Evolutionary conservation across 2,797 vertebrate genomes (phyloP).

Genomic region (Ctenopoma kingsleyae): DNA sequence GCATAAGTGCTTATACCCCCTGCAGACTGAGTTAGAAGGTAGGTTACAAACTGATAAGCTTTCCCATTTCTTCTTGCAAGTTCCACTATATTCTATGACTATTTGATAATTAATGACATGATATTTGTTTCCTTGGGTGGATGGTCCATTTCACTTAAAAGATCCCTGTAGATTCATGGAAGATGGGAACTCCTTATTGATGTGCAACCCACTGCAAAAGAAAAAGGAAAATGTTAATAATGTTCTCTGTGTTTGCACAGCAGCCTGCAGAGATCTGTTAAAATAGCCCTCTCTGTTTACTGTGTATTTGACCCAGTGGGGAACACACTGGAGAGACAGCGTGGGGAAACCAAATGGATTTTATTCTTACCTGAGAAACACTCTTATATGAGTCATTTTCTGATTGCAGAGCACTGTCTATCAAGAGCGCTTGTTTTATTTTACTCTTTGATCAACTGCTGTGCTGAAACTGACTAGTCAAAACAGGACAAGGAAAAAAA

Average conservation of each 20-base stretch:
- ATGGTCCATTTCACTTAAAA: conserved; percentile 43
- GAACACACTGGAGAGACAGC: conserved; percentile 38
- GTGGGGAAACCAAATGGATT: conserved; percentile 58
- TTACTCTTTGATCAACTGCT: conserved; percentile 64
- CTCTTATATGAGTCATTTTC: conserved; percentile 63
- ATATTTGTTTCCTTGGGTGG: conserved; percentile 54
- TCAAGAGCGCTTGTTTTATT: conserved; percentile 57
- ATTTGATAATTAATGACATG: conserved; percentile 67
- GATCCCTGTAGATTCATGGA: conserved; percentile 33
- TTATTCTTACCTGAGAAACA: conserved; percentile 53
- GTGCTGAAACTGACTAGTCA: conserved; percentile 34
- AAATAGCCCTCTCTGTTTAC: conserved; percentile 65
- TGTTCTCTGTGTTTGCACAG: conserved; percentile 58
- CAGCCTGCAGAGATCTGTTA: conserved; percentile 56
- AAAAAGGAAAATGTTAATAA: conserved; percentile 49
- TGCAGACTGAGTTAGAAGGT: conserved; percentile 59
- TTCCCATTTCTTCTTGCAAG: conserved; percentile 40
- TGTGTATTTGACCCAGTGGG: conserved; percentile 61
- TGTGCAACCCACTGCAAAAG: conserved; percentile 20
- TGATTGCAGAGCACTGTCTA: conserved; percentile 56
- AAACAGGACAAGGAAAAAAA: conserved; percentile 7
- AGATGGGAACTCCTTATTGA: conserved; percentile 44
- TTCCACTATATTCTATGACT: conserved; percentile 19
- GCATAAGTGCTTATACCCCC: conserved; percentile 55
- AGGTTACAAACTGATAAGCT: conserved; percentile 66